These are phyloP conservation scores for Perca fluviatilis DNA, from an alignment of 2,113 vertebrate genomes.

Conservation along the genomic window DNA sequence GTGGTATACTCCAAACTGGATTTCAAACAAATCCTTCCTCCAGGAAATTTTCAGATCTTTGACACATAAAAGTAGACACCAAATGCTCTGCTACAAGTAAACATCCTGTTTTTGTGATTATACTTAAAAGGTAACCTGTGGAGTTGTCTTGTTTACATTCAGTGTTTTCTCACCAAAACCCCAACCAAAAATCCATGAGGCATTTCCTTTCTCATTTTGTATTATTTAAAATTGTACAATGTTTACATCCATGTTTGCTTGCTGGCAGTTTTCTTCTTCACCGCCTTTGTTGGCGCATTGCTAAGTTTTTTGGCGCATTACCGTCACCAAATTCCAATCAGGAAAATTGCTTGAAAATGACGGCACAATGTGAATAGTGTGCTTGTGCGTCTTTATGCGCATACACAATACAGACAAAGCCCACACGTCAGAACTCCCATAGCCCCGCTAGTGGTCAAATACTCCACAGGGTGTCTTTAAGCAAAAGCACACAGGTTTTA, in stretches of 20 bases:
- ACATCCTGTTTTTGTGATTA: background rate
- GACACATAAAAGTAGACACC: too few relatives aligned
- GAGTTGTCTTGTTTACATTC: background rate
- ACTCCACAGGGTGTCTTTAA: background rate
- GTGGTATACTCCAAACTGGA: too few relatives aligned
- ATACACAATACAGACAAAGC: background rate
- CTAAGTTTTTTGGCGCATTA: background rate
- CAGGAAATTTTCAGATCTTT: background rate
- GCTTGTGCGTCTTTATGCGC: background rate
- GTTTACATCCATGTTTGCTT: background rate
- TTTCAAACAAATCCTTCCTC: too few relatives aligned
- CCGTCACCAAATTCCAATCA: background rate
- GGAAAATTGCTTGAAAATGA: background rate
- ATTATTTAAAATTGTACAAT: background rate
- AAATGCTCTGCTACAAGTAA: background rate
- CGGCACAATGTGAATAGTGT: background rate
- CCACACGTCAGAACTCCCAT: background rate
- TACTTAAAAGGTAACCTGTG: background rate
- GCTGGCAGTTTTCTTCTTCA: background rate
- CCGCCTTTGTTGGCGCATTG: background rate
- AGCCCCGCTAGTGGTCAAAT: background rate
- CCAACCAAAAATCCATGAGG: background rate
- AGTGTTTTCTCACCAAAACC: background rate
- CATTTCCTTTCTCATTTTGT: background rate
- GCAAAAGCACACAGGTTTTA: background rate